These are phyloP conservation scores for Aviceda subcristata DNA, from an alignment of 2,113 vertebrate genomes.

Conservation along the genomic window DNA sequence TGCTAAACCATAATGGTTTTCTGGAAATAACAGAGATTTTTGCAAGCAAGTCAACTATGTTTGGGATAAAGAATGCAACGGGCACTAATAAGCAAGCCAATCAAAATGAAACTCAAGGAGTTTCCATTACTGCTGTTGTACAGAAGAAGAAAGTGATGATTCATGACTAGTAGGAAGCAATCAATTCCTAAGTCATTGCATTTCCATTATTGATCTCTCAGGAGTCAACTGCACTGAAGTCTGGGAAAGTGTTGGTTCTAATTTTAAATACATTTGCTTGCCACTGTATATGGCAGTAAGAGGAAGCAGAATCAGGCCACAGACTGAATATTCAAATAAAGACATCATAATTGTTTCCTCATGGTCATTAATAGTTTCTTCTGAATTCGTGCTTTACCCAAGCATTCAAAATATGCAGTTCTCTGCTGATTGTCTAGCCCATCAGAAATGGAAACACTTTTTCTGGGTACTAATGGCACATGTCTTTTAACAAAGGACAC, in stretches of 20 bases:
- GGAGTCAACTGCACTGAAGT: background rate
- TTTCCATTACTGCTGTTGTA: background rate
- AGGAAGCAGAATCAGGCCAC: conserved; percentile 7
- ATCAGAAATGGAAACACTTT: background rate
- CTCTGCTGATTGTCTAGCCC: background rate
- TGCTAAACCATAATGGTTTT: conserved; percentile 9
- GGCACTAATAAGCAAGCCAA: background rate
- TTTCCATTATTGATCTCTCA: conserved; percentile 43
- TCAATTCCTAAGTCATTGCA: background rate
- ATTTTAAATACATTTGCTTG: conserved; percentile 17
- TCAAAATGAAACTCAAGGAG: conserved; percentile 16
- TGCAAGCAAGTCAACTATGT: background rate
- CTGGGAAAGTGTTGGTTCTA: background rate
- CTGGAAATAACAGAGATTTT: conserved; percentile 39
- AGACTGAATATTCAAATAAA: conserved; percentile 10
- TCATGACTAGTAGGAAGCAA: background rate
- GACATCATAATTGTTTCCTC: conserved; percentile 26
- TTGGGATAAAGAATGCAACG: conserved; percentile 29
- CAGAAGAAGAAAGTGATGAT: conserved; percentile 41
- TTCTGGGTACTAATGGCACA: background rate
- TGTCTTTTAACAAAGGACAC: background rate
- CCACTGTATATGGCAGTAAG: background rate
- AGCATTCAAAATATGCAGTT: background rate
- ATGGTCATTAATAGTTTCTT: conserved; percentile 12
- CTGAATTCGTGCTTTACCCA: background rate